Percentiles rank a stretch among this genome's conserved stretches.
Conservation (phyloP, 2,888 invertebrate species). For the Helobdella robusta region DNA sequence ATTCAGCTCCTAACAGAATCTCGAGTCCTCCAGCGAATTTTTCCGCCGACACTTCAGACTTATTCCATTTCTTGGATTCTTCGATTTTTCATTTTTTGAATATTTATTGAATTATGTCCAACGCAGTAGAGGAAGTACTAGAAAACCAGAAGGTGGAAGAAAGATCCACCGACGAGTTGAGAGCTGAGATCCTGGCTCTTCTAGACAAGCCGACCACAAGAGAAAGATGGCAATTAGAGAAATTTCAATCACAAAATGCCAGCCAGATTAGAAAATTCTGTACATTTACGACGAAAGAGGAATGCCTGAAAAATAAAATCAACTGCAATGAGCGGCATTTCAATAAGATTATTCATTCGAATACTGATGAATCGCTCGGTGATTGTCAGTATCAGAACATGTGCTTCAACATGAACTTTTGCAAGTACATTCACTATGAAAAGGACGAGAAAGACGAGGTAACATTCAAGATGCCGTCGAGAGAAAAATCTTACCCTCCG, state of each 20-base stretch:
- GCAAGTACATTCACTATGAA: slow-evolving; percentile 96
- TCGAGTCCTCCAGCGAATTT: too few species aligned
- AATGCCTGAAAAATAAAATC: slow-evolving; percentile 58
- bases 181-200: slow-evolving; percentile 80
- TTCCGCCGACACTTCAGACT: too few species aligned
- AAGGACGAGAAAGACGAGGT: slow-evolving; percentile 59
- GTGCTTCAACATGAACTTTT: slow-evolving; percentile 96
- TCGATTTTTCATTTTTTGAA: too few species aligned
- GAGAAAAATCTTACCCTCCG: slow-evolving; percentile 39
- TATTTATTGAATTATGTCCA: too few species aligned
- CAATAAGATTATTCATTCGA: slow-evolving; percentile 85
- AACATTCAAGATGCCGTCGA: slow-evolving; percentile 31
- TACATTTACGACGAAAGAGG: slow-evolving; percentile 82
- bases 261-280: slow-evolving; percentile 71
- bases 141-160: slow-evolving; percentile 89
- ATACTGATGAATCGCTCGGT: slow-evolving; percentile 81
- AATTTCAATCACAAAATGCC: slow-evolving; percentile 89
- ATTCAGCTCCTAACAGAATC: too few species aligned
- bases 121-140: slow-evolving; percentile 66
- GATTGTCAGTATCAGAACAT: slow-evolving; percentile 96
- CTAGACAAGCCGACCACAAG: slow-evolving; percentile 91
- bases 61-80: too few species aligned
- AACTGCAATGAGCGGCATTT: slow-evolving; percentile 85
- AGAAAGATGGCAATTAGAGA: slow-evolving; percentile 80
- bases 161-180: slow-evolving; percentile 85